Evolutionary conservation across 2,888 invertebrate genomes (phyloP).

Genomic region (Zootermopsis nevadensis): DNA sequence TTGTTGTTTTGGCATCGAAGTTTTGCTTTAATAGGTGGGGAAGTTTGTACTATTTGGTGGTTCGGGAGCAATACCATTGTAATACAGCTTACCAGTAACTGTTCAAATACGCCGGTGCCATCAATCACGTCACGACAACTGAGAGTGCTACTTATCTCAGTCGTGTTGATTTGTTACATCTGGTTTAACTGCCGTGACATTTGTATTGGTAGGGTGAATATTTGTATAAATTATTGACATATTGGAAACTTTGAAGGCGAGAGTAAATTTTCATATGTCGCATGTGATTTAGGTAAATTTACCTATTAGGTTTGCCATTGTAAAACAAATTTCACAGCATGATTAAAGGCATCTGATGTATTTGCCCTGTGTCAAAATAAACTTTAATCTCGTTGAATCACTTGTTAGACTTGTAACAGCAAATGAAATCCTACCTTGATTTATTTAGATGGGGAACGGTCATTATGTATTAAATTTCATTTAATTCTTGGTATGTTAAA

Average conservation of each 20-base stretch:
- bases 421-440: too few relatives aligned
- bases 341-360: too few relatives aligned
- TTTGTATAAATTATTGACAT: neutral
- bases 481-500: too few relatives aligned
- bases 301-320: neutral
- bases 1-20: neutral
- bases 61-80: neutral
- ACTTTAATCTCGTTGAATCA: too few relatives aligned
- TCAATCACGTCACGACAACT: slow-evolving; percentile 6
- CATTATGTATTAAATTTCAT: too few relatives aligned
- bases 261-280: neutral
- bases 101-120: neutral
- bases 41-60: neutral
- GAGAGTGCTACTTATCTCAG: neutral
- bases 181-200: neutral
- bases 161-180: neutral
- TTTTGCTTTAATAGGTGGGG: neutral
- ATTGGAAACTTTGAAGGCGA: neutral
- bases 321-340: too few relatives aligned
- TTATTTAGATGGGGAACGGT: too few relatives aligned
- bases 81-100: neutral
- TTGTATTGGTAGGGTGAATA: neutral
- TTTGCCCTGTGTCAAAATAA: too few relatives aligned
- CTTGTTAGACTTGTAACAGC: too few relatives aligned
- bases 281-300: neutral